A percentile compares a stretch with the other conserved stretches of the same genome.
Evolutionary conservation across 2,113 vertebrate species (phyloP).

Genomic region (Cyanoliseus patagonus): DNA sequence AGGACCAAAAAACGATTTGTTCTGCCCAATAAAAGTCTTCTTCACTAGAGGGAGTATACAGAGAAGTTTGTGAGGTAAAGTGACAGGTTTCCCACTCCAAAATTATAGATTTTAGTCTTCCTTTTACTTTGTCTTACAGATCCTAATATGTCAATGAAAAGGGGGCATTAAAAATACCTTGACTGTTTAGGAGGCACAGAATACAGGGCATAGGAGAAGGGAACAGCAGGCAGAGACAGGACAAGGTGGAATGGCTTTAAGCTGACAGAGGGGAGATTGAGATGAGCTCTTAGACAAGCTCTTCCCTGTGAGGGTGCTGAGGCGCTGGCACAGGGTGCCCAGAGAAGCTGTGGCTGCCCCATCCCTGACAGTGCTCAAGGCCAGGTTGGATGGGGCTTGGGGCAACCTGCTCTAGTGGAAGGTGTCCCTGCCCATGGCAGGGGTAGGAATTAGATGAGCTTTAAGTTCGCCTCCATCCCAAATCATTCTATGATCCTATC

Average conservation of each 20-base stretch:
- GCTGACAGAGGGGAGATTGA: neutral
- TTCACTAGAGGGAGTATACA: constrained; percentile 78
- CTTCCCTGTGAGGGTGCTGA: neutral
- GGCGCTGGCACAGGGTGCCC: neutral
- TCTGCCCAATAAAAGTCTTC: constrained; percentile 95
- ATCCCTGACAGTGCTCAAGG: neutral
- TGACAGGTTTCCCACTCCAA: neutral
- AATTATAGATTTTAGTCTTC: neutral
- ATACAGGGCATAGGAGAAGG: neutral
- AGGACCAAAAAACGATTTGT: constrained; percentile 96
- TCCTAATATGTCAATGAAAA: fast-evolving
- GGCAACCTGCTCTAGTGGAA: neutral
- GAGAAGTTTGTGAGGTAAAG: constrained; percentile 23
- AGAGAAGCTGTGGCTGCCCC: neutral
- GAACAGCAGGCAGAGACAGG: neutral
- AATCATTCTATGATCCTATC: neutral
- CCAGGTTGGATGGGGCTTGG: neutral
- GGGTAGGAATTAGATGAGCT: neutral
- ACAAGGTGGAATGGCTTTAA: neutral
- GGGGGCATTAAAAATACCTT: neutral
- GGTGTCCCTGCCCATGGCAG: neutral
- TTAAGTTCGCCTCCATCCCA: neutral
- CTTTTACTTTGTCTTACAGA: neutral
- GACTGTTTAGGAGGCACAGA: neutral
- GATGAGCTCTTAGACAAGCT: neutral